Percentiles rank a stretch among this genome's conserved stretches.
Evolutionary conservation across 2,888 invertebrate genomes (phyloP).

Genomic region (Drosophila mimetica): DNA sequence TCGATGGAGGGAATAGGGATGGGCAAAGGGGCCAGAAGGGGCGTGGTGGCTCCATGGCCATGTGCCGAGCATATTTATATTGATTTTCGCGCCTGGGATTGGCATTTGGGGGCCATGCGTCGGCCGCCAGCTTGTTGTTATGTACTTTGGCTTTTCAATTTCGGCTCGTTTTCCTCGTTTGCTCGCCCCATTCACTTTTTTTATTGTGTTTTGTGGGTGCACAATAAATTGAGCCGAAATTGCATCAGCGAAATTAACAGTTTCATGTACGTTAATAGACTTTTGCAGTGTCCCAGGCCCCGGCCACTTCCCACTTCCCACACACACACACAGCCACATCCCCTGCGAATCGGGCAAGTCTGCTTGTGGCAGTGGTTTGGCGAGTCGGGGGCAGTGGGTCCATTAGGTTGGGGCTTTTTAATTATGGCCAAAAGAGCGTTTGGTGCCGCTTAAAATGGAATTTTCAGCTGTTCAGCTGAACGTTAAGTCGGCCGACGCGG

Average conservation of each 20-base stretch:
- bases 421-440: conserved; percentile 42
- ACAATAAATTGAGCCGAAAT: conserved; percentile 80
- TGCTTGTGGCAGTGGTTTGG: conserved; percentile 17
- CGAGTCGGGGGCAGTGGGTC: conserved; percentile 36
- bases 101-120: conserved; percentile 51
- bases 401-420: conserved; percentile 52
- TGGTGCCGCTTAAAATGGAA: conserved; percentile 47
- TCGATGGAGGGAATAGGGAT: conserved; percentile 1
- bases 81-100: conserved; percentile 73
- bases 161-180: conserved; percentile 68
- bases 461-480: conserved; percentile 25
- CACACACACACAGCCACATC: no score
- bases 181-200: conserved; percentile 35
- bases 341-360: conserved; percentile 5
- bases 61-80: conserved; percentile 76
- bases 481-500: conserved; percentile 11
- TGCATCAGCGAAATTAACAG: conserved; percentile 80
- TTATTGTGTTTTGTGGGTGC: conserved; percentile 69
- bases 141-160: conserved; percentile 80
- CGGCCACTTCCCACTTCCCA: conserved; percentile 28
- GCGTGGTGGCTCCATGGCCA: conserved; percentile 49
- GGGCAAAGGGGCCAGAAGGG: neutral
- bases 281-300: conserved; percentile 57
- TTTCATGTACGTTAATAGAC: conserved; percentile 80
- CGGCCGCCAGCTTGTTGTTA: conserved; percentile 74